phyloP scores from a whole-genome alignment of 2,797 vertebrate species.

The Gambusia yucatana region DNA sequence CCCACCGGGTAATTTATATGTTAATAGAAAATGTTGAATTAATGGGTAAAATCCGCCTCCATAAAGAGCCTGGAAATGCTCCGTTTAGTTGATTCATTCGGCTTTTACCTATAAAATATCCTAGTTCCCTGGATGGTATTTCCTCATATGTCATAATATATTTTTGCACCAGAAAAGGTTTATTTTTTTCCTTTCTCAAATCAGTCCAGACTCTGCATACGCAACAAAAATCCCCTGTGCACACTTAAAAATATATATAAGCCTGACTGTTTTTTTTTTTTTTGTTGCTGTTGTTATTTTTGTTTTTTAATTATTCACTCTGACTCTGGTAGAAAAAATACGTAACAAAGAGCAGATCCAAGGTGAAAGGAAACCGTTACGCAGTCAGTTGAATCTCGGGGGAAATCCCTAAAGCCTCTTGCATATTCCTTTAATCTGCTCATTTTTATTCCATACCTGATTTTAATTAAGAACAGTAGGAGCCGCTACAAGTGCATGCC shows the following conservation, averaged over 20 bases:
- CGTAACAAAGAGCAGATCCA: slow-evolving; percentile 32
- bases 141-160: neutral
- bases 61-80: slow-evolving; percentile 1
- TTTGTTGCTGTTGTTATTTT: no score
- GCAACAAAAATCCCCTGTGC: neutral
- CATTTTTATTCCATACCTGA: slow-evolving; percentile 73
- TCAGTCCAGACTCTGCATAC: neutral
- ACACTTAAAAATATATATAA: slow-evolving; percentile 1
- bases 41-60: slow-evolving; percentile 12
- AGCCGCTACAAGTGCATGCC: slow-evolving; percentile 50
- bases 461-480: slow-evolving; percentile 75
- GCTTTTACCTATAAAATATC: slow-evolving; percentile 1
- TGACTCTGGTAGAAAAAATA: slow-evolving; percentile 32
- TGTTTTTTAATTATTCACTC: slow-evolving; percentile 27
- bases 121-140: neutral
- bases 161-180: neutral
- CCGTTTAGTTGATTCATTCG: neutral
- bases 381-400: slow-evolving; percentile 48
- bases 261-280: neutral
- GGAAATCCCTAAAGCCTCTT: slow-evolving; percentile 68
- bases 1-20: slow-evolving; percentile 11
- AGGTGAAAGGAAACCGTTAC: slow-evolving; percentile 43
- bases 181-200: neutral
- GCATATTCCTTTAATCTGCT: slow-evolving; percentile 72
- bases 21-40: slow-evolving; percentile 15